phyloP scores from a whole-genome alignment of 2,113 vertebrate species.

The Ciconia maguari region DNA sequence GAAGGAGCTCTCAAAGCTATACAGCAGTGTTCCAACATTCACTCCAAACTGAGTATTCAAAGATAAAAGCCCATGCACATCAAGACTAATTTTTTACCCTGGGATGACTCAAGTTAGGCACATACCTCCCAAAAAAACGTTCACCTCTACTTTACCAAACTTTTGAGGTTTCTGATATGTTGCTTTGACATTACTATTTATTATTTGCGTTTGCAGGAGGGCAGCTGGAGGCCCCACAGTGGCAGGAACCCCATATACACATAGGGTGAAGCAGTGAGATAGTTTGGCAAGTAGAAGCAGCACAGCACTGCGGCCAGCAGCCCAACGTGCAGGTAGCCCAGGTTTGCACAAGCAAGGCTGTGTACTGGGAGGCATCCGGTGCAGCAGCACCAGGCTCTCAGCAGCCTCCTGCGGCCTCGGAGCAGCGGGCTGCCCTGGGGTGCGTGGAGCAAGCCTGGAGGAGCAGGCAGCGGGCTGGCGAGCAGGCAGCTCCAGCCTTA shows the following conservation, averaged over 20 bases:
- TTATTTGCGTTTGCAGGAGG: neutral
- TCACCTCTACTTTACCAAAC: neutral
- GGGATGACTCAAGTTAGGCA: neutral
- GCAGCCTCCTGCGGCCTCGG: neutral
- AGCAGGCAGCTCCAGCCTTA: neutral
- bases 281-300: rapidly evolving
- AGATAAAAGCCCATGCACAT: neutral
- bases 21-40: neutral
- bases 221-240: neutral
- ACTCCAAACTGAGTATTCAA: rapidly evolving
- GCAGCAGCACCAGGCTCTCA: neutral
- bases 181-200: neutral
- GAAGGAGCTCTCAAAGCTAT: neutral
- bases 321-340: neutral
- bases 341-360: neutral
- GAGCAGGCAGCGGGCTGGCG: neutral
- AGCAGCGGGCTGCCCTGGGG: neutral
- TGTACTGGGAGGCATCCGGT: too few relatives aligned
- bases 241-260: neutral
- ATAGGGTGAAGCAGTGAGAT: rapidly evolving
- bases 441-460: neutral
- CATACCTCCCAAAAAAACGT: rapidly evolving
- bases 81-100: neutral
- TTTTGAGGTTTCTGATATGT: neutral
- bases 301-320: neutral